phyloP scores from a whole-genome alignment of 2,888 invertebrate species.

The Drosophila gaucha region DNA sequence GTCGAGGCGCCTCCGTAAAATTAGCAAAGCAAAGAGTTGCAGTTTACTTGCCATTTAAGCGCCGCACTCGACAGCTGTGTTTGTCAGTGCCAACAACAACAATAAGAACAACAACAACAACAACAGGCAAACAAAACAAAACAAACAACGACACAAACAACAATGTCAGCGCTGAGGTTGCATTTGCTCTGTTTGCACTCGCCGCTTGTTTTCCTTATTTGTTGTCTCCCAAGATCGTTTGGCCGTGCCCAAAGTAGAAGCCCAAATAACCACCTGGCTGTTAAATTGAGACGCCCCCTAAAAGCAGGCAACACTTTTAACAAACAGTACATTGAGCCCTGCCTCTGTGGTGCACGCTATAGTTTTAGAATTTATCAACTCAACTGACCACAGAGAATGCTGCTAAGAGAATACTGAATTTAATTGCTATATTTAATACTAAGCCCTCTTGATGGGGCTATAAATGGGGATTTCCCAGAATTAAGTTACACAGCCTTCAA shows the following conservation, averaged over 20 bases:
- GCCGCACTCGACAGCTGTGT: conserved; percentile 77
- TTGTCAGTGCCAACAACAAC: conserved; percentile 63
- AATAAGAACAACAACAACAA: conserved; percentile 20
- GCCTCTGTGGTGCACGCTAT: too few relatives aligned
- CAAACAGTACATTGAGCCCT: too few relatives aligned
- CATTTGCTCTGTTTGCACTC: conserved; percentile 46
- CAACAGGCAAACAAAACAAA: background rate
- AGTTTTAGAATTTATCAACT: too few relatives aligned
- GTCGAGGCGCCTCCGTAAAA: conserved; percentile 56
- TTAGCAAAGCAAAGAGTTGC: conserved; percentile 81
- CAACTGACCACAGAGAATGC: too few relatives aligned
- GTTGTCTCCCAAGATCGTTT: conserved; percentile 49
- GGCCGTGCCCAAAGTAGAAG: conserved; percentile 16
- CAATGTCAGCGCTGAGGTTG: conserved; percentile 47
- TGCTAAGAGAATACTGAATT: too few relatives aligned
- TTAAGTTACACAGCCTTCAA: too few relatives aligned
- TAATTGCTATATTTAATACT: too few relatives aligned
- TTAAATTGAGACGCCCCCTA: background rate
- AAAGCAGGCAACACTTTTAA: conserved; percentile 10
- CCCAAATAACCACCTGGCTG: conserved; percentile 32
- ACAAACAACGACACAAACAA: conserved; percentile 23
- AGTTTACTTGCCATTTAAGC: conserved; percentile 81
- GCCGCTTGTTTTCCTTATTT: conserved; percentile 49
- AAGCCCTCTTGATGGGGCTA: too few relatives aligned
- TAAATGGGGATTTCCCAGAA: too few relatives aligned